A percentile compares a stretch with the other conserved stretches of the same genome.
phyloP scores from a whole-genome alignment of 35 echinoderm and acorn worm species.

The Eucidaris tribuloides region DNA sequence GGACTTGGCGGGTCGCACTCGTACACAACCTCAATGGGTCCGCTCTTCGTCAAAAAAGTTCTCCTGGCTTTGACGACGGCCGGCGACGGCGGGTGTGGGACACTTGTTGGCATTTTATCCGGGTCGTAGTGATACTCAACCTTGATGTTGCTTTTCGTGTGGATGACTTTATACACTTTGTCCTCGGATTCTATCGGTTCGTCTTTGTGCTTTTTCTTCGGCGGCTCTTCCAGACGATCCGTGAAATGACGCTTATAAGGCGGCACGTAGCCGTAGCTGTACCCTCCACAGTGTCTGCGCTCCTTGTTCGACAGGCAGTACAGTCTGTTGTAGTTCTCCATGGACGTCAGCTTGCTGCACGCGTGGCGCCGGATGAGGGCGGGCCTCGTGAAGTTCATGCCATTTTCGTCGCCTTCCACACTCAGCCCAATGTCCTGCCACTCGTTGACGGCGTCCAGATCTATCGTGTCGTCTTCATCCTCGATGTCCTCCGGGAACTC shows the following conservation, averaged over 20 bases:
- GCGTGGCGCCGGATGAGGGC: conserved; percentile 35
- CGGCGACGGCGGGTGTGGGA: background rate
- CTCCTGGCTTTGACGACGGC: background rate
- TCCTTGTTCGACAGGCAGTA: conserved; percentile 33
- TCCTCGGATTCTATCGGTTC: background rate
- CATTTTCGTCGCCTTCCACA: conserved; percentile 31
- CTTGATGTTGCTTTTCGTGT: background rate
- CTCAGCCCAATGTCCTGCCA: conserved; percentile 48
- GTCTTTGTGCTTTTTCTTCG: background rate
- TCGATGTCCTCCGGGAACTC: conserved; percentile 53
- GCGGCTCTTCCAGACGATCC: background rate
- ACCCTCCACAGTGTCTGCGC: background rate
- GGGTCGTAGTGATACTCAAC: background rate
- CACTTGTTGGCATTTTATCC: background rate
- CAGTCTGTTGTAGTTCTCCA: conserved; percentile 53
- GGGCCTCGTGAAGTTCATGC: conserved; percentile 25
- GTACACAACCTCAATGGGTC: conserved; percentile 18
- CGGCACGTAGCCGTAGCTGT: background rate
- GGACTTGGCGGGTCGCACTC: conserved; percentile 7
- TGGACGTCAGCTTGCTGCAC: conserved; percentile 41
- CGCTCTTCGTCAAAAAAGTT: conserved; percentile 1
- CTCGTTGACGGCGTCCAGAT: conserved; percentile 45
- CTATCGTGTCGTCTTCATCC: conserved; percentile 38
- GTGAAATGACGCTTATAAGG: conserved; percentile 1
- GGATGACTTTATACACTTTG: conserved; percentile 15